These are phyloP conservation scores for Leucophenga montana DNA, from an alignment of 2,888 invertebrate genomes.

Conservation along the genomic window DNA sequence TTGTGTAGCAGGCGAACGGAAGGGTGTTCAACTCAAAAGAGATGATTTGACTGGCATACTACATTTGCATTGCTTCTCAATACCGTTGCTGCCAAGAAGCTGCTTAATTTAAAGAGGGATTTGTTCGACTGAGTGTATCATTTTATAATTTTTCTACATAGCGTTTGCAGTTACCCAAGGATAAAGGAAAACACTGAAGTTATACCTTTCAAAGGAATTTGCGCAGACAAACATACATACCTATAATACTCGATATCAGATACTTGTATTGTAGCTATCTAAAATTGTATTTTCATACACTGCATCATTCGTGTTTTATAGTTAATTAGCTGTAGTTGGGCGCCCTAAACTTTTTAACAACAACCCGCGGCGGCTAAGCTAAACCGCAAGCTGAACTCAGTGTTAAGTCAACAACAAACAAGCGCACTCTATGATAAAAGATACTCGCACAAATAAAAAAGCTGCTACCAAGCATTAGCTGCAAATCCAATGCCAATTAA, in stretches of 20 bases:
- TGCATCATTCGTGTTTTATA: neutral
- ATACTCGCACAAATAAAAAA: neutral
- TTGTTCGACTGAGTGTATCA: constrained; percentile 60
- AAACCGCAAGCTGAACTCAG: constrained; percentile 47
- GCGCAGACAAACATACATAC: too few relatives aligned
- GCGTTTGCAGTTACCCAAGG: constrained; percentile 46
- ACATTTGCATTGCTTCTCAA: neutral
- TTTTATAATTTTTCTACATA: constrained; percentile 43
- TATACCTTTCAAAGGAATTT: too few relatives aligned
- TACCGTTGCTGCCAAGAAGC: constrained; percentile 58
- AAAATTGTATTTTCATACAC: too few relatives aligned
- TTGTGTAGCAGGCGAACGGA: constrained; percentile 42
- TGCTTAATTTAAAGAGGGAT: constrained; percentile 70
- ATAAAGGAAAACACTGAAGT: constrained; percentile 55
- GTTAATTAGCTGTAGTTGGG: neutral
- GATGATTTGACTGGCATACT: neutral
- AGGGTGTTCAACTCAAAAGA: neutral
- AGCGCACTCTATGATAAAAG: neutral
- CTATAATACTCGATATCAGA: constrained; percentile 3
- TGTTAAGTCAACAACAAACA: neutral
- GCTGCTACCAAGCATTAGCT: neutral
- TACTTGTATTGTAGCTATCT: neutral
- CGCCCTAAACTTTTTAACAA: neutral
- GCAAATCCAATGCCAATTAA: constrained; percentile 19
- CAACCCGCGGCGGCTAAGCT: constrained; percentile 42